phyloP scores from a whole-genome alignment of 2,797 vertebrate genomes.

The Artibeus jamaicensis region DNA sequence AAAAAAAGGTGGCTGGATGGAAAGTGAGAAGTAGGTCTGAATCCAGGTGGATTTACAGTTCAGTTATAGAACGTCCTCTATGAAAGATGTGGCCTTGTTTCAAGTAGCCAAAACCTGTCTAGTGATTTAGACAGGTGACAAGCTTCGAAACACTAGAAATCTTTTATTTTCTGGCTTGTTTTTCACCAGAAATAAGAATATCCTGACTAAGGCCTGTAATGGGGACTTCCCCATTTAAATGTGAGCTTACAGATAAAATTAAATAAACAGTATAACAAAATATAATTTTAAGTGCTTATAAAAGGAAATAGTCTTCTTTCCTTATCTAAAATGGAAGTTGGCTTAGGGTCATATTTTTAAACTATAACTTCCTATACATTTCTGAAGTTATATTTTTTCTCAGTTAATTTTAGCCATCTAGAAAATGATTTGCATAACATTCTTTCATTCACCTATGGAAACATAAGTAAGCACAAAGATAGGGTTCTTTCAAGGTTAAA shows the following conservation, averaged over 20 bases:
- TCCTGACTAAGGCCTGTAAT: not conserved
- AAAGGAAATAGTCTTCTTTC: not conserved
- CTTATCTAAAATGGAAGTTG: not conserved
- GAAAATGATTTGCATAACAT: not conserved
- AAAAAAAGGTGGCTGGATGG: not conserved
- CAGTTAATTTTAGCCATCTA: conserved; percentile 24
- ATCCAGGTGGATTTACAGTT: not conserved
- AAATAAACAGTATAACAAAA: not conserved
- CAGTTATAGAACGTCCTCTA: not conserved
- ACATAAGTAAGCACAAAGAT: not conserved
- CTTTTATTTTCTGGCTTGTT: not conserved
- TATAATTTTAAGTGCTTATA: not conserved
- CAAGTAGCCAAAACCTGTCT: not conserved
- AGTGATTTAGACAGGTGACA: not conserved
- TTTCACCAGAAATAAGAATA: not conserved
- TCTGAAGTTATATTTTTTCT: conserved; percentile 21
- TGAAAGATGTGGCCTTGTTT: not conserved
- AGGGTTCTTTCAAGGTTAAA: not conserved
- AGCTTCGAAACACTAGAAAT: not conserved
- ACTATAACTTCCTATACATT: not conserved
- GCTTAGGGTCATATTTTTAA: conserved; percentile 19
- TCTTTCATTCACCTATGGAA: conserved; percentile 41
- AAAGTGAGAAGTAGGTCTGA: not conserved
- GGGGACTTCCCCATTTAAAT: not conserved
- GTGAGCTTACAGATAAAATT: not conserved